A percentile compares a stretch with the other conserved stretches of the same genome.
Evolutionary conservation across 2,888 invertebrate genomes (phyloP).

Genomic region (Stratiomys singularior): DNA sequence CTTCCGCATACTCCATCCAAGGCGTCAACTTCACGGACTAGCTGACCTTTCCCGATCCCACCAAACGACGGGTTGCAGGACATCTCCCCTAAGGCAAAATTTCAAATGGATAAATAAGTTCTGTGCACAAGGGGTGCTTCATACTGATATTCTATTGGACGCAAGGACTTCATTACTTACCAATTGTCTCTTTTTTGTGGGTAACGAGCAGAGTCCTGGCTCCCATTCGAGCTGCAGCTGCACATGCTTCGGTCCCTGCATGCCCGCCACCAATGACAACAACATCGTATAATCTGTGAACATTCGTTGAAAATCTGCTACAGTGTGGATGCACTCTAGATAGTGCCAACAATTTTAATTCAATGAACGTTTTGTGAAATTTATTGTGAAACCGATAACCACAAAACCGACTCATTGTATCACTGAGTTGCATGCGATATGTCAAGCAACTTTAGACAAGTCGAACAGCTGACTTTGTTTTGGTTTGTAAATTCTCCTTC

Average conservation of each 20-base stretch:
- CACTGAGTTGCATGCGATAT: neutral
- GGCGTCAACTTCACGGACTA: conserved; percentile 88
- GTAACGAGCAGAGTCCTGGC: conserved; percentile 82
- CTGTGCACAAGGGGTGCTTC: too few relatives aligned
- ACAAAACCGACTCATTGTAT: neutral
- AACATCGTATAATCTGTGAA: conserved; percentile 69
- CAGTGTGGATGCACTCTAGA: too few relatives aligned
- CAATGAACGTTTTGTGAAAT: too few relatives aligned
- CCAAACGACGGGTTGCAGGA: conserved; percentile 95
- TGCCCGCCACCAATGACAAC: conserved; percentile 91
- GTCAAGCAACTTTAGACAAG: neutral
- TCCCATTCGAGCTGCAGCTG: conserved; percentile 86
- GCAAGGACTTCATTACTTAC: conserved; percentile 67
- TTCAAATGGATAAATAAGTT: too few relatives aligned
- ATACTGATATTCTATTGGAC: too few relatives aligned
- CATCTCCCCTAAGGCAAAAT: conserved; percentile 78
- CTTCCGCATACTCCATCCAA: conserved; percentile 85
- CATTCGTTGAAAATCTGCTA: conserved; percentile 9
- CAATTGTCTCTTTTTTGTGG: conserved; percentile 84
- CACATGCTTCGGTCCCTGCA: conserved; percentile 89
- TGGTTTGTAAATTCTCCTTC: neutral
- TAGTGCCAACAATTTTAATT: neutral
- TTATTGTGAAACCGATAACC: conserved; percentile 13
- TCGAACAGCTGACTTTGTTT: conserved; percentile 34
- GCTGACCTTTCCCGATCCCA: conserved; percentile 90